Base-by-base conservation (phyloP, 1,140 invertebrate species). In the Sarcophaga bullata region DNA sequence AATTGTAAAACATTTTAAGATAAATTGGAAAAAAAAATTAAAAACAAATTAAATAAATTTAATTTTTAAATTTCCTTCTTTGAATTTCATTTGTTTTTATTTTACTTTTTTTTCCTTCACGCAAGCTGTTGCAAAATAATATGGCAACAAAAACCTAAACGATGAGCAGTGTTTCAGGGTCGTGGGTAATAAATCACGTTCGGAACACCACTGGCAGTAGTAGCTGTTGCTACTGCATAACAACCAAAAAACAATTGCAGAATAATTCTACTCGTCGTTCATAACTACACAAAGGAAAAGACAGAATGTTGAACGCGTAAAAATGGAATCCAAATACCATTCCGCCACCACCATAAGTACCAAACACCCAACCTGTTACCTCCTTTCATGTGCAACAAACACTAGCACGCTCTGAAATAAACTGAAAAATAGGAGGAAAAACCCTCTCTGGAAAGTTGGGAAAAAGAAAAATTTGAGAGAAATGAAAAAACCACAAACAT, bases 181-280 rank as follows among this genome's bases (percentile, higher is more conserved):
- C 80, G 80, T 68, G 52, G 19, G 80, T 19, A 62, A 81, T 81
- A 81, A 81, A 81, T 81, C 80, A 81, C 80, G 80, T 81, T 68
- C 48, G 80, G 80, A 54, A 81, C 80, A 72, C 80, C 80, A 81
- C 80, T 81, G 80, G 80, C 54, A 58, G 48, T 62, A 68, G 80
- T 46, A 58, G 54, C 80, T 47, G 80, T 52, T 81, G 54, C 80
- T 62, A 52, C 19, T 81, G 80, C 80, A 68, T 19, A 49, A 78
- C 48, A 78, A 78, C 75, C 75, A 78, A 78, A 78, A 78, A 78
- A 78, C 75, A 78, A 78, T 78, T 78, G 75, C 75, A 78, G 75
- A 68, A 68, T 50, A 17, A 48, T 78, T 50, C 75, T 78, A 52
- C 17, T 78, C 50, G 48, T 78, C 50, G 48, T 17, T 50, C 75